Base-by-base conservation (phyloP, 2,888 invertebrate species). In the Acrobasis repandana region DNA sequence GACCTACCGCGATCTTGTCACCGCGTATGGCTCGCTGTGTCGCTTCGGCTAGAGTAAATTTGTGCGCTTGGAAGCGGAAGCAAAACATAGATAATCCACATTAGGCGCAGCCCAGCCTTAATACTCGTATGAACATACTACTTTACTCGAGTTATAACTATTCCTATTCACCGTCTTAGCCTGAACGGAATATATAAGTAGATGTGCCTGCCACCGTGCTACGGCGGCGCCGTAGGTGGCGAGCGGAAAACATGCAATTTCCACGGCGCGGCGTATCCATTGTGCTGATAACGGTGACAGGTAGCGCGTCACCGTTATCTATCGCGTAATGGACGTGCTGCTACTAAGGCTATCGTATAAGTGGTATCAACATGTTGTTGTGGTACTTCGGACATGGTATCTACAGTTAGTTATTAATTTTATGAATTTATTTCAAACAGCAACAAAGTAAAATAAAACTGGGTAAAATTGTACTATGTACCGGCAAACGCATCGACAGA, bases 271-370 rank as follows among this genome's bases (percentile, higher is more conserved):
- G 10, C 50, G 5, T 11, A 28, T 34, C 33, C 51, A 52, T 52
- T 52, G 51, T 52, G 28, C n/a, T 52, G 51, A 38, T 54, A 54
- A 54, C 54, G 54, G 54, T 10, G 38, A 54, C 54, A 38, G 38
- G 54, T 38, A 38, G 38, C 54, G 14, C 54, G 34, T 18, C 38
- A 38, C 54, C 54, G 54, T 54, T 54, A 54, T 43, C 54, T 43
- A 54, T 18, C 38, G 38, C 38, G 54, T 38, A 54, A 54, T 54
- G 54, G 54, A 54, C 54, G 38, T 20, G 38, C 18, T 38, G 43
- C 54, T n/a, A 38, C 11, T 38, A 38, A 20, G 34, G 33, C 15
- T 51, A 51, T 51, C 51, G 15, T 14, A 16, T 50, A 6, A 14
- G 6, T 28, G 28, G 15, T 14, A 34, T n/a, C 43, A 43, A 43